Evolutionary conservation across 2,888 invertebrate genomes (phyloP), one percentile per base, ranked within the genome.

Genomic region (Aelia acuminata): DNA sequence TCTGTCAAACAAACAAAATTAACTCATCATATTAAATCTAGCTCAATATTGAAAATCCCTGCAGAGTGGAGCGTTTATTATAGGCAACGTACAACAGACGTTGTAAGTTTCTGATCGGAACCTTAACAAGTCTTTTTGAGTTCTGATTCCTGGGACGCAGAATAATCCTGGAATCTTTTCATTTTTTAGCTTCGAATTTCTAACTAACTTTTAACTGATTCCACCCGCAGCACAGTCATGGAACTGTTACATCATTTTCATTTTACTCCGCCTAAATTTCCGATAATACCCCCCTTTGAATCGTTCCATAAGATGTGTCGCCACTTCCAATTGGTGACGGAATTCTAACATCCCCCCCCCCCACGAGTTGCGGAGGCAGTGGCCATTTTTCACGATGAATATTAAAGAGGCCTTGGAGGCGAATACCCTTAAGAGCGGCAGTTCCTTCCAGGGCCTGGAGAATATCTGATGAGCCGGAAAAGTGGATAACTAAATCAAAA

Each of bases 401-500:
- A 70, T 70, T 70, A 70, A 70, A 35, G 5, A 70, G 63, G 35
- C 63, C 63, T 26, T 35, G 63, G 63, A 70, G 63, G 63, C 63
- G 63, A 70, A 70, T 70, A 70, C 63, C 35, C 63, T 70, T 70
- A 70, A 70, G 57, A 57, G 57, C 57, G 57, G 57, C 57, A 57
- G 63, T 70, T 70, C 63, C 63, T 70, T 70, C 63, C 63, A 70
- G 31, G 63, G 63, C 63, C 63, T 70, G 63, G 63, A 70, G 63
- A 70, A 70, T 70, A 70, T 70, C 63, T 70, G 63, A 70, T 70
- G 63, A 70, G 63, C 63, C 31, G 63, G 63, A 70, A 70, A 70
- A 70, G 63, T 70, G 63, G 63, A 70, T 70, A 70, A 70, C 63
- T 70, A 70, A 70, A 70, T 70, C 63, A 70, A 70, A 70, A 70